A percentile compares a stretch with the other conserved stretches of the same genome.
phyloP scores from a whole-genome alignment of 2,888 invertebrate species.

The Dendrolimus houi region DNA sequence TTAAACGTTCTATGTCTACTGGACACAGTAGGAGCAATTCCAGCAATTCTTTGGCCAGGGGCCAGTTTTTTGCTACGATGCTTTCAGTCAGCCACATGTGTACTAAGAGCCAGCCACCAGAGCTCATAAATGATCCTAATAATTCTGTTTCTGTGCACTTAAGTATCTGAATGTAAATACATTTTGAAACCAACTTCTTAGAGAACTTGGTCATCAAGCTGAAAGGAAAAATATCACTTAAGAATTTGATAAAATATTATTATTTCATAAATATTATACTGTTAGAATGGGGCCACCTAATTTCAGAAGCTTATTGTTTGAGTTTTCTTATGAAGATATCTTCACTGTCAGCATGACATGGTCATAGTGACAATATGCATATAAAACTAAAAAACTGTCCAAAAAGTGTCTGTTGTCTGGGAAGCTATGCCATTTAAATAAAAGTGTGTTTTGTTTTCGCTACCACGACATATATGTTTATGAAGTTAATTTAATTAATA shows the following conservation, averaged over 20 bases:
- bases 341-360: too few species aligned
- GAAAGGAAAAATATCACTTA: conserved; percentile 39
- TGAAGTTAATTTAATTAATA: too few species aligned
- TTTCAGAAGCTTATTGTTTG: too few species aligned
- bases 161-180: conserved; percentile 94
- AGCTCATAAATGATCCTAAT: conserved; percentile 91
- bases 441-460: too few species aligned
- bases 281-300: too few species aligned
- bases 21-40: conserved; percentile 91
- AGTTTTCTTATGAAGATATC: too few species aligned
- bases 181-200: conserved; percentile 95
- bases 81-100: conserved; percentile 95
- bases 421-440: too few species aligned
- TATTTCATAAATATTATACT: too few species aligned
- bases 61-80: conserved; percentile 88
- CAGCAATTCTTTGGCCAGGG: conserved; percentile 90
- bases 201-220: conserved; percentile 97
- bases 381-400: not conserved
- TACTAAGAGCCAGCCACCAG: conserved; percentile 94
- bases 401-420: not conserved
- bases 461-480: too few species aligned
- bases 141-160: conserved; percentile 90
- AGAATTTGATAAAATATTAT: conserved; percentile 1
- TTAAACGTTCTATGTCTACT: conserved; percentile 92
- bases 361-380: not conserved